These are phyloP conservation scores for Lindbergichthys nudifrons DNA, from an alignment of 2,797 vertebrate species.

Conservation along the genomic window DNA sequence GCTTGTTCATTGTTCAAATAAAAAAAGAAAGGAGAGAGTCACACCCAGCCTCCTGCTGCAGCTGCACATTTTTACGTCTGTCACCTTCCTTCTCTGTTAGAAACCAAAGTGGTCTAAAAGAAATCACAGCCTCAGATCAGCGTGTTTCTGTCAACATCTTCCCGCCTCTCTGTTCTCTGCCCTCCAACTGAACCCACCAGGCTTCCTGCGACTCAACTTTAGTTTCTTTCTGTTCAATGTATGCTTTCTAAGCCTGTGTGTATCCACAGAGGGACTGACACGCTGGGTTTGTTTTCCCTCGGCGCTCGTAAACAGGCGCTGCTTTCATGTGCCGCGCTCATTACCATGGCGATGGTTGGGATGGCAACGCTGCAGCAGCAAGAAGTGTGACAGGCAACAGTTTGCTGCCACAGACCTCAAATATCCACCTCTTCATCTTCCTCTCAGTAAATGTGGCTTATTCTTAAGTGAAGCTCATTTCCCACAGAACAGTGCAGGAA, in stretches of 20 bases:
- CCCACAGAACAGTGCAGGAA: no score
- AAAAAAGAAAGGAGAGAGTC: not conserved
- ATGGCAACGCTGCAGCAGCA: conserved; percentile 61
- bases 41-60: conserved; percentile 15
- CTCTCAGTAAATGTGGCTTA: conserved; percentile 3
- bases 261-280: conserved; percentile 56
- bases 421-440: conserved; percentile 26
- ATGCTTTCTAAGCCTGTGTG: conserved; percentile 27
- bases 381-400: conserved; percentile 49
- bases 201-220: conserved; percentile 18
- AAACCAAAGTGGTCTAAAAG: conserved; percentile 26
- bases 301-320: conserved; percentile 57
- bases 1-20: not conserved
- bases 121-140: conserved; percentile 51
- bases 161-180: conserved; percentile 31
- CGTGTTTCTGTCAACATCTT: conserved; percentile 44
- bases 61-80: conserved; percentile 14
- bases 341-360: conserved; percentile 75
- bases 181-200: conserved; percentile 59
- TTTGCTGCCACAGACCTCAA: conserved; percentile 45
- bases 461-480: not conserved
- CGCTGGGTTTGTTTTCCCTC: conserved; percentile 62
- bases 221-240: not conserved
- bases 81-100: not conserved
- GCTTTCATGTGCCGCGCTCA: conserved; percentile 73